Conservation (phyloP, 2,797 vertebrate species). For the Micromesistius poutassou region DNA sequence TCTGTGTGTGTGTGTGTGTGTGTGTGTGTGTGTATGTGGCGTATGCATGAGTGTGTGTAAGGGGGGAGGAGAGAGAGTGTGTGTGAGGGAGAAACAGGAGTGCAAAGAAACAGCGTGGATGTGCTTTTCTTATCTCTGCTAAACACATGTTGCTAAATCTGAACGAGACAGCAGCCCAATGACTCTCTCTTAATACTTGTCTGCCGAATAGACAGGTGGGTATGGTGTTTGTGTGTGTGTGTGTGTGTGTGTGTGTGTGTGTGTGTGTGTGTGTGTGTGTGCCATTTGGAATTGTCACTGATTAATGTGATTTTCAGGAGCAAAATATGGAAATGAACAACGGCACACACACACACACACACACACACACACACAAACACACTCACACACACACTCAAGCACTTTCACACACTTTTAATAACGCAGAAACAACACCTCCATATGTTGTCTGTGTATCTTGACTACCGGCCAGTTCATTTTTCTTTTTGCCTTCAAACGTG, state of each 20-base stretch:
- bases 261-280: slow-evolving; percentile 12
- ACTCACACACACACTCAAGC: slow-evolving; percentile 26
- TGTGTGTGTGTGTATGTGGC: background rate
- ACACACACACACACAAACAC: slow-evolving; percentile 5
- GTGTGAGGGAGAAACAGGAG: background rate
- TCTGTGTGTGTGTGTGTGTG: slow-evolving; percentile 45
- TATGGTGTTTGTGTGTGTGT: slow-evolving; percentile 16
- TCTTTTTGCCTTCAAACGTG: background rate
- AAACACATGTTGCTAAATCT: slow-evolving; percentile 70
- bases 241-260: slow-evolving; percentile 13
- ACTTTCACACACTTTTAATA: background rate
- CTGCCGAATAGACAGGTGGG: slow-evolving; percentile 32
- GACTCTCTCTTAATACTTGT: slow-evolving; percentile 50
- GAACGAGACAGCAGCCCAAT: slow-evolving; percentile 48
- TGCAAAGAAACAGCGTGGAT: background rate
- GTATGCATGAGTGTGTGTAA: background rate
- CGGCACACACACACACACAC: background rate
- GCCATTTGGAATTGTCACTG: slow-evolving; percentile 34
- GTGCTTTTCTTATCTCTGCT: slow-evolving; percentile 66
- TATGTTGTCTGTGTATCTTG: slow-evolving; percentile 13
- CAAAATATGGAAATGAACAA: slow-evolving; percentile 35
- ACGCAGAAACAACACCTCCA: background rate
- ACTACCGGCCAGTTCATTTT: background rate
- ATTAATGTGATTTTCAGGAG: slow-evolving; percentile 44
- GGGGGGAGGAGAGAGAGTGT: background rate